These are phyloP conservation scores for Drosophila insularis DNA, from an alignment of 1,140 invertebrate genomes.

Conservation along the genomic window DNA sequence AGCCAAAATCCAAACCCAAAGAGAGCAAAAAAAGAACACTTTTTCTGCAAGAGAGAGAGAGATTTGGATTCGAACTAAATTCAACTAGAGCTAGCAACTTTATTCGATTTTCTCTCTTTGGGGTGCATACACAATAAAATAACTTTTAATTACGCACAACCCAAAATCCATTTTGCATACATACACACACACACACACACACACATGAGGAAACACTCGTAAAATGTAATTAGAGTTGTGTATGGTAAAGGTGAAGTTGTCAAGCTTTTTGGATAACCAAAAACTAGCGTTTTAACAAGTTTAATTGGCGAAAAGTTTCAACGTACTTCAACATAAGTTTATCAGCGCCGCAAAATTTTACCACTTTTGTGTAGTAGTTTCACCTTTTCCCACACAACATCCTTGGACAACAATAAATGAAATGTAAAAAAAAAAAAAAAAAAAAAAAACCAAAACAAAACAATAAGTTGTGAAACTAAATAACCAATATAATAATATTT, in stretches of 20 bases:
- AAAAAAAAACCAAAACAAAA: too few species aligned
- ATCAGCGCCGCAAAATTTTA: constrained; percentile 51
- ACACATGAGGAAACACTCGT: constrained; percentile 48
- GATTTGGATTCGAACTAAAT: not conserved
- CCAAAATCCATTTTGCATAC: constrained; percentile 48
- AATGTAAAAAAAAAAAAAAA: constrained; percentile 3
- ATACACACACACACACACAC: constrained; percentile 18
- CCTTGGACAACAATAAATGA: not conserved
- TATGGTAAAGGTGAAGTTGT: constrained; percentile 66
- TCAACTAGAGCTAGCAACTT: not conserved
- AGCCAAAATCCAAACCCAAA: not conserved
- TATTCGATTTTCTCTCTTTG: not conserved
- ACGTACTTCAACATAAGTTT: constrained; percentile 72
- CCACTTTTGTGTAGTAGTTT: constrained; percentile 39
- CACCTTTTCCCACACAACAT: too few species aligned
- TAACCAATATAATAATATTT: not conserved
- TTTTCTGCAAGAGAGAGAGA: too few species aligned
- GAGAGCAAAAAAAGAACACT: too few species aligned
- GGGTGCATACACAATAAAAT: constrained; percentile 69
- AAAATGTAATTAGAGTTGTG: constrained; percentile 80
- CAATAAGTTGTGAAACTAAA: not conserved
- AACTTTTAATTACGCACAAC: constrained; percentile 79
- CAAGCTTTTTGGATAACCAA: constrained; percentile 76
- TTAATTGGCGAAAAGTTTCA: constrained; percentile 78
- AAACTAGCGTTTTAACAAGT: constrained; percentile 81